Evolutionary conservation across 2,888 invertebrate species (phyloP).

Genomic region (Cotesia congregata): DNA sequence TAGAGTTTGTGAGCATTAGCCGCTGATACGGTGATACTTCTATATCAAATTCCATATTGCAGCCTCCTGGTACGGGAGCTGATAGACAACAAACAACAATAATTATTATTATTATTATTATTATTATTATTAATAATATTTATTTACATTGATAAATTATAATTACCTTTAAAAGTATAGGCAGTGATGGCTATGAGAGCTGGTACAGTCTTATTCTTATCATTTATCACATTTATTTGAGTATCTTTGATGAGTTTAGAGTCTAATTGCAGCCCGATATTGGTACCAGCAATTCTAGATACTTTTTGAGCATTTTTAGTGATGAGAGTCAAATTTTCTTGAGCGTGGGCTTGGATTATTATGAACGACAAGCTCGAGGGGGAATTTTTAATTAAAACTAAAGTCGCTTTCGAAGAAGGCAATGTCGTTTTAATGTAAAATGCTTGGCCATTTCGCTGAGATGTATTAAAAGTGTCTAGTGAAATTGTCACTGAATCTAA

Average conservation of each 20-base stretch:
- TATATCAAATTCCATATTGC: constrained; percentile 79
- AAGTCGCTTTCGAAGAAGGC: constrained; percentile 54
- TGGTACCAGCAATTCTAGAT: constrained; percentile 73
- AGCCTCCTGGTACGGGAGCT: constrained; percentile 87
- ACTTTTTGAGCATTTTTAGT: constrained; percentile 55
- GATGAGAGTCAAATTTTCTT: constrained; percentile 74
- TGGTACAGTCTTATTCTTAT: constrained; percentile 64
- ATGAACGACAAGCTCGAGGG: constrained; percentile 73
- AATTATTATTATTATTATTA: background rate
- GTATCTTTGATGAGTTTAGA: constrained; percentile 53
- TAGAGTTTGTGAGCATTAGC: constrained; percentile 65
- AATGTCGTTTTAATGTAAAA: constrained; percentile 56
- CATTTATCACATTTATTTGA: constrained; percentile 71
- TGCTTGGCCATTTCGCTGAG: constrained; percentile 52
- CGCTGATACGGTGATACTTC: constrained; percentile 76
- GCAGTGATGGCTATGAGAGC: constrained; percentile 73
- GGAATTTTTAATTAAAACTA: constrained; percentile 70
- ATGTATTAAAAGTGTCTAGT: constrained; percentile 57
- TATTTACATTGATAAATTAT: constrained; percentile 14
- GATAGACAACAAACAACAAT: constrained; percentile 35
- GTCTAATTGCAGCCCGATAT: constrained; percentile 74
- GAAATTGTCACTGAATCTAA: constrained; percentile 44
- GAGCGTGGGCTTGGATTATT: constrained; percentile 78
- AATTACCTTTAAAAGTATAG: constrained; percentile 72
- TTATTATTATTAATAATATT: constrained; percentile 3